Conservation (phyloP, 2,113 vertebrate species). For the Leucoraja erinaceus region DNA sequence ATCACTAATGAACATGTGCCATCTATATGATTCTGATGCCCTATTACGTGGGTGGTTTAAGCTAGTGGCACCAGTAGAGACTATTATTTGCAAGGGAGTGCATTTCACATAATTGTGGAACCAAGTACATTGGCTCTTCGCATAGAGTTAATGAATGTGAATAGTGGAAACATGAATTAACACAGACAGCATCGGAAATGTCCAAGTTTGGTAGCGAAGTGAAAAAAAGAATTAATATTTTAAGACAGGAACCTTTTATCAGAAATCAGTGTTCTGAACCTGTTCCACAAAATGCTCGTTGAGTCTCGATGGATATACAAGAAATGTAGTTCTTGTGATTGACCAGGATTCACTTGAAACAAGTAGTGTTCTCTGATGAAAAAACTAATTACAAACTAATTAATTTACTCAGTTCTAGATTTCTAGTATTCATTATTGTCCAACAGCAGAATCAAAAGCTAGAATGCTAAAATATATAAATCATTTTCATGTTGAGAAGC, state of each 20-base stretch:
- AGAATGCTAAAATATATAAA: neutral
- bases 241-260: no score
- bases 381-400: neutral
- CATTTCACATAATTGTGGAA: neutral
- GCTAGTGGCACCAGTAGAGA: neutral
- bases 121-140: neutral
- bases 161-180: no score
- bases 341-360: neutral
- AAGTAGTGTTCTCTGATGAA: neutral
- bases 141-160: neutral
- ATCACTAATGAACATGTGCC: no score
- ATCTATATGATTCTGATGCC: neutral
- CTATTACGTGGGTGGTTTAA: neutral
- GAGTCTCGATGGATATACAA: neutral
- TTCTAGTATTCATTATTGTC: neutral
- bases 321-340: neutral
- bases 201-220: no score
- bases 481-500: neutral
- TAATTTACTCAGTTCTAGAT: neutral
- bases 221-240: no score
- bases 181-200: no score
- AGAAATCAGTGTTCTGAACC: neutral
- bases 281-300: neutral
- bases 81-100: neutral
- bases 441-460: neutral